These are phyloP conservation scores for Pseudachorutes palmiensis DNA, from an alignment of 1,140 invertebrate genomes.

Conservation along the genomic window DNA sequence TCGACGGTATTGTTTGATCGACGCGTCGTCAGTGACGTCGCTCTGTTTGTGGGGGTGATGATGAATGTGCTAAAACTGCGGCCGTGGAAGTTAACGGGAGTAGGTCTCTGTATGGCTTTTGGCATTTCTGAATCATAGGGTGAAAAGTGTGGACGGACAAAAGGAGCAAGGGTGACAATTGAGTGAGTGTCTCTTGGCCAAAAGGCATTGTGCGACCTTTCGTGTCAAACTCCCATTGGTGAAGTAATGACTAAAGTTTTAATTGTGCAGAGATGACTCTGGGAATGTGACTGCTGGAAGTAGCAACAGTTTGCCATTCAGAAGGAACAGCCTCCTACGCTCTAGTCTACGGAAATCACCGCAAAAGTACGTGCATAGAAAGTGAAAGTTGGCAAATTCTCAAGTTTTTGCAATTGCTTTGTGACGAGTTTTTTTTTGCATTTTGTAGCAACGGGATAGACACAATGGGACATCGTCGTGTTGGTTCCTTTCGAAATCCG, in stretches of 20 bases:
- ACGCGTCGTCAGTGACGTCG: no score
- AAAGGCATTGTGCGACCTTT: no score
- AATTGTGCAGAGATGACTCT: constrained; percentile 37
- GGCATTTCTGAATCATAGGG: no score
- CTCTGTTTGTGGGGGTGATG: no score
- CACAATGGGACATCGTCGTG: constrained; percentile 35
- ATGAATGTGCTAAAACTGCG: no score
- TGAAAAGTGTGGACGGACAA: no score
- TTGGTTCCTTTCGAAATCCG: constrained; percentile 35
- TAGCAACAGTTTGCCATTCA: constrained; percentile 24
- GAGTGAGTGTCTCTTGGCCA: no score
- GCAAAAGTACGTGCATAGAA: constrained; percentile 21
- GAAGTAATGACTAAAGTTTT: neutral
- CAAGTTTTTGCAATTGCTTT: constrained; percentile 6
- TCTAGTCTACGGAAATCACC: constrained; percentile 39
- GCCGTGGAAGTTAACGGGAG: no score
- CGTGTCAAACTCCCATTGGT: no score
- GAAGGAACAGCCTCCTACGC: constrained; percentile 37
- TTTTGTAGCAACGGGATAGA: constrained; percentile 20
- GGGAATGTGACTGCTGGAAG: constrained; percentile 25
- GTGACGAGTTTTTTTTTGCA: constrained; percentile 4
- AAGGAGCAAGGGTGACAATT: no score
- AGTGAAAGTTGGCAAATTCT: neutral
- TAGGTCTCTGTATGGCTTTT: no score
- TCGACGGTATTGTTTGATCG: no score